A percentile compares a stretch with the other conserved stretches of the same genome.
Conservation (phyloP, 1,140 invertebrate genomes). For the Drosophila littoralis region DNA sequence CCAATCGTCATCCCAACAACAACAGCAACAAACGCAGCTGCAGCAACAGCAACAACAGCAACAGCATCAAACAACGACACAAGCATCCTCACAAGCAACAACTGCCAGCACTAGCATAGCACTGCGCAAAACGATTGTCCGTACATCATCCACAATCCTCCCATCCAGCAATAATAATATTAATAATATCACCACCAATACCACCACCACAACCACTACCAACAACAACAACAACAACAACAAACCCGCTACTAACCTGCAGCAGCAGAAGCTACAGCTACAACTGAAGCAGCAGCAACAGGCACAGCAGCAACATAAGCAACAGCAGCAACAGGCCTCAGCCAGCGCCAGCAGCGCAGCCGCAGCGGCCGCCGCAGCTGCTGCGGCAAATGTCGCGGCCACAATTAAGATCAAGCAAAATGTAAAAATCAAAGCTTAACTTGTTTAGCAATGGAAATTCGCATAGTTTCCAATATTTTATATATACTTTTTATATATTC, state of each 20-base stretch:
- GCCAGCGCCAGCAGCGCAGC: conserved; percentile 50
- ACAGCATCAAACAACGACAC: conserved; percentile 50
- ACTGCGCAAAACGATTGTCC: conserved; percentile 86
- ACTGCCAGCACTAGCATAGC: conserved; percentile 85
- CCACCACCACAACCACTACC: conserved; percentile 62
- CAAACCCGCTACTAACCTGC: conserved; percentile 76
- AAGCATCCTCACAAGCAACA: conserved; percentile 63
- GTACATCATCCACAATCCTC: conserved; percentile 79
- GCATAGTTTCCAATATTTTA: conserved; percentile 15
- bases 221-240: conserved; percentile 80
- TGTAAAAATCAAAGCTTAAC: conserved; percentile 64
- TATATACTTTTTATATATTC: conserved; percentile 16
- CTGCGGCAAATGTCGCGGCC: conserved; percentile 74
- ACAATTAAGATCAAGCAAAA: conserved; percentile 84
- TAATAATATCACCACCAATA: conserved; percentile 57
- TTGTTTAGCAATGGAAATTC: conserved; percentile 27
- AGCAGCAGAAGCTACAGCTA: conserved; percentile 70
- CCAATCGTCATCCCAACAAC: conserved; percentile 73
- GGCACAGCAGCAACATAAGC: conserved; percentile 59
- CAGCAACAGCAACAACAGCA: conserved; percentile 63
- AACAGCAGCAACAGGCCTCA: conserved; percentile 65
- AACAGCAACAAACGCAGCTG: conserved; percentile 47
- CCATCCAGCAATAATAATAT: conserved; percentile 76
- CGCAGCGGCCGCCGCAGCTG: conserved; percentile 67
- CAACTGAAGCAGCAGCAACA: conserved; percentile 61